phyloP scores from a whole-genome alignment of 2,888 invertebrate genomes.

The Plebejus argus region DNA sequence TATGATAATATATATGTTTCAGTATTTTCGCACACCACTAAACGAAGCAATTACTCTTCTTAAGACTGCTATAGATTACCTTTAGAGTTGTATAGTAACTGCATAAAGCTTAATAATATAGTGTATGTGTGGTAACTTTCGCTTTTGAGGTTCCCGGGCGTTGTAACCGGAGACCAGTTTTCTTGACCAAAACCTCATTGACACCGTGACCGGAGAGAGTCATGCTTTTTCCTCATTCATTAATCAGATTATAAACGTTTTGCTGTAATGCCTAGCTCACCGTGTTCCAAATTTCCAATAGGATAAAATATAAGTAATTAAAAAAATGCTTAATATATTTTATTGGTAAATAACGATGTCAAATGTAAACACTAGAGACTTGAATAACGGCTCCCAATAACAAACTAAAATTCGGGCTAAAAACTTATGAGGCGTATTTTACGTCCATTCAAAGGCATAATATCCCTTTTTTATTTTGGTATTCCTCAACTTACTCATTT shows the following conservation, averaged over 20 bases:
- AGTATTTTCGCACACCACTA: too few species aligned
- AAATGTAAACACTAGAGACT: too few species aligned
- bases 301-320: too few species aligned
- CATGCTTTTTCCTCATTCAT: neutral
- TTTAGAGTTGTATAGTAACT: too few species aligned
- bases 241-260: conserved; percentile 12
- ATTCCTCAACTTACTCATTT: too few species aligned
- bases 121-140: neutral
- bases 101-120: neutral
- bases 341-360: neutral
- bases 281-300: too few species aligned
- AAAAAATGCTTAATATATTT: neutral
- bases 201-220: conserved; percentile 9
- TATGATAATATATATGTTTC: neutral
- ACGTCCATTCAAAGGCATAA: neutral
- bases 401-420: neutral
- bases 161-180: conserved; percentile 20
- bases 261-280: neutral
- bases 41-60: too few species aligned
- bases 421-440: neutral
- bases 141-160: conserved; percentile 18
- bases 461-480: neutral
- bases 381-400: neutral
- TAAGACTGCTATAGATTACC: too few species aligned
- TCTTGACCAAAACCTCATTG: conserved; percentile 21